These are phyloP conservation scores for Orthonyx spaldingii DNA, from an alignment of 2,113 vertebrate genomes.

Conservation along the genomic window DNA sequence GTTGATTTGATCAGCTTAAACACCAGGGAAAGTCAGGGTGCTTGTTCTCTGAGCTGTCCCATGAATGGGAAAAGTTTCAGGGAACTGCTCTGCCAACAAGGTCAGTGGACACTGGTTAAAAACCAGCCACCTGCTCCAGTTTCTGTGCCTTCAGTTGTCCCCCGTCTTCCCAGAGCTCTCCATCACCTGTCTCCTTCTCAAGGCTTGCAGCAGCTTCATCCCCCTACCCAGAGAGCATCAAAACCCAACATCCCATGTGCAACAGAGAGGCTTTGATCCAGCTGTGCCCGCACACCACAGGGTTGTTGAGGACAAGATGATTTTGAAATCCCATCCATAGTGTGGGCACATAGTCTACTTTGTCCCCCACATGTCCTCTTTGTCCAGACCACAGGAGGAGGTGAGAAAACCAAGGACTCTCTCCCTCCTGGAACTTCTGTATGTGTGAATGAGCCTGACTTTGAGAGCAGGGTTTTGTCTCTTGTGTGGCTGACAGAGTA, in stretches of 20 bases:
- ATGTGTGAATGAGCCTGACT: not conserved
- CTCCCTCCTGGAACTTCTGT: not conserved
- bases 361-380: not conserved
- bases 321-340: not conserved
- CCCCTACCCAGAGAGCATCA: not conserved
- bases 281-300: not conserved
- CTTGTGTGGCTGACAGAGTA: not conserved
- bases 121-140: fast-evolving
- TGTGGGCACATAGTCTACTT: not conserved
- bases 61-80: not conserved
- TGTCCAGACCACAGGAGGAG: not conserved
- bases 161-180: not conserved
- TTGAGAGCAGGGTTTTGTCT: not conserved
- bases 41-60: not conserved
- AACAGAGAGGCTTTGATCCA: not conserved
- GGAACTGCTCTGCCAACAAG: not conserved
- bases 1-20: not conserved
- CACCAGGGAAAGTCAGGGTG: not conserved
- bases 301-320: not conserved
- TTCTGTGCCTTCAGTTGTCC: not conserved
- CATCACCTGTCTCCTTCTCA: not conserved
- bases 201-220: not conserved
- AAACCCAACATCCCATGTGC: not conserved
- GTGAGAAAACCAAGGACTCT: not conserved
- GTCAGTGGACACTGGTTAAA: not conserved